Conservation (phyloP, 2,888 invertebrate species). For the Papilio demoleus region DNA sequence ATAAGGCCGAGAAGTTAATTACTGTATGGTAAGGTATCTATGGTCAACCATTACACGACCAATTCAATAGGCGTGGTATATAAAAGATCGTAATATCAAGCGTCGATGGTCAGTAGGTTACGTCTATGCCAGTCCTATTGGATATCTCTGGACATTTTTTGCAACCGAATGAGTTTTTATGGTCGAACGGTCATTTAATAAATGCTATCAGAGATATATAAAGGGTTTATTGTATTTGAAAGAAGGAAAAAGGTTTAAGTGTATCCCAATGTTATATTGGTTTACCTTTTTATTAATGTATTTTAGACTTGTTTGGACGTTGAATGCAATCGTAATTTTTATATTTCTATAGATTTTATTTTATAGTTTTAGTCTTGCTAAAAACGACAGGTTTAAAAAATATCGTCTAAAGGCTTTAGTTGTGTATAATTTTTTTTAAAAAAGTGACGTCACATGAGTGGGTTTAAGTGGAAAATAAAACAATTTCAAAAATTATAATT, state of each 20-base stretch:
- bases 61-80: constrained; percentile 15
- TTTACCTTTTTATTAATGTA: not conserved
- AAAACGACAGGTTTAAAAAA: no score
- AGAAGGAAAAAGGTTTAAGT: constrained; percentile 20
- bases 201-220: constrained; percentile 35
- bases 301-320: not conserved
- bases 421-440: no score
- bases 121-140: constrained; percentile 32
- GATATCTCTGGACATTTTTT: constrained; percentile 32
- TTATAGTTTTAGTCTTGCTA: no score
- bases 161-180: constrained; percentile 38
- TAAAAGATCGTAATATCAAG: constrained; percentile 30
- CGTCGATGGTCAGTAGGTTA: constrained; percentile 29
- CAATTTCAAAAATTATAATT: no score
- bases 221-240: constrained; percentile 32
- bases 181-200: constrained; percentile 37
- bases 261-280: not conserved
- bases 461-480: no score
- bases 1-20: no score
- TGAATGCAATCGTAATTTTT: not conserved
- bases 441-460: no score
- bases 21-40: not conserved
- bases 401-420: no score
- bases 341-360: no score
- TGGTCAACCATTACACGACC: constrained; percentile 7